These are phyloP conservation scores for Coecobrya sp. DNA, from an alignment of 2,888 invertebrate species.

Conservation along the genomic window DNA sequence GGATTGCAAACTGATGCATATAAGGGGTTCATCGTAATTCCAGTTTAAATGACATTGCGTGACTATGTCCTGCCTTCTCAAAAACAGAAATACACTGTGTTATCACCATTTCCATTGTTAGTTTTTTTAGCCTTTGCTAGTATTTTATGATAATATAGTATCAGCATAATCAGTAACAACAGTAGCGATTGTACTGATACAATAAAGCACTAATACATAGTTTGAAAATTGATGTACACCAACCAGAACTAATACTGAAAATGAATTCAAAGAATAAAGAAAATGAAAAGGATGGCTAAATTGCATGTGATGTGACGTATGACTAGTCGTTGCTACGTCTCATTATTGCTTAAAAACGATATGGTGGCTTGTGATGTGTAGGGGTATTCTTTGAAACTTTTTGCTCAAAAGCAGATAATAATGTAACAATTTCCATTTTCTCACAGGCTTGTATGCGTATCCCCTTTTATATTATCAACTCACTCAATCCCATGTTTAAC, in stretches of 20 bases:
- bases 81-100: too few species aligned
- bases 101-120: too few species aligned
- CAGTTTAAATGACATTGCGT: too few species aligned
- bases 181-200: not conserved
- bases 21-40: too few species aligned
- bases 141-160: too few species aligned
- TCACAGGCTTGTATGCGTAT: not conserved
- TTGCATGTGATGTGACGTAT: constrained; percentile 24
- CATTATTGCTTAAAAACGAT: constrained; percentile 19
- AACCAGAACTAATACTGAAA: constrained; percentile 33
- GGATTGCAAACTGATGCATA: too few species aligned
- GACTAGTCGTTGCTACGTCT: not conserved
- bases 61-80: too few species aligned
- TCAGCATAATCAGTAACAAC: not conserved
- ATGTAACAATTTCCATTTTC: not conserved
- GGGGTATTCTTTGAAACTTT: constrained; percentile 18
- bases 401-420: not conserved
- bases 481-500: not conserved
- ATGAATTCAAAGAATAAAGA: not conserved
- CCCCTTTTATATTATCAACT: not conserved
- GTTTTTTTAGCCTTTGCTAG: too few species aligned
- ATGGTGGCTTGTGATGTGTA: not conserved
- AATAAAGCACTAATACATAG: not conserved
- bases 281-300: constrained; percentile 35
- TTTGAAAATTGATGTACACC: constrained; percentile 28